Evolutionary conservation across 1,140 invertebrate genomes (phyloP).

Genomic region (Piezodorus guildinii): DNA sequence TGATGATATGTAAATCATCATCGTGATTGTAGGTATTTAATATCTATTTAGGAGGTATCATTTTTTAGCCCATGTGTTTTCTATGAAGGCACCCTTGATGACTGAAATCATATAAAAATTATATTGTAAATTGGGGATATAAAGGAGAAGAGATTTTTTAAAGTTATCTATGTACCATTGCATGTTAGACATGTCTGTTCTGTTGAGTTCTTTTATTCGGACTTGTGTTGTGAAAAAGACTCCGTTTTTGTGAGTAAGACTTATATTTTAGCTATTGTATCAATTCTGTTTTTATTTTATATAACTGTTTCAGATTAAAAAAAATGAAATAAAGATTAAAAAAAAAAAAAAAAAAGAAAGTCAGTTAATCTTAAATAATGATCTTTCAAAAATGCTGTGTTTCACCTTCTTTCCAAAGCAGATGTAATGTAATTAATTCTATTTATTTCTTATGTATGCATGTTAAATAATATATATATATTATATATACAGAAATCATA

Average conservation of each 20-base stretch:
- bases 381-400: conserved; percentile 1
- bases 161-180: conserved; percentile 20
- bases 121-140: conserved; percentile 13
- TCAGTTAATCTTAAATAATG: conserved; percentile 4
- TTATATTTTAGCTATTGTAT: conserved; percentile 18
- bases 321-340: not conserved
- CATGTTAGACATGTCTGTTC: conserved; percentile 32
- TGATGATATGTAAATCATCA: conserved; percentile 14
- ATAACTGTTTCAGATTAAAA: conserved; percentile 4
- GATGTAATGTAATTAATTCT: not conserved
- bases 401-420: conserved; percentile 2
- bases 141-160: conserved; percentile 12
- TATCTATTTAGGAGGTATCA: conserved; percentile 15
- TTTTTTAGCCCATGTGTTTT: conserved; percentile 16
- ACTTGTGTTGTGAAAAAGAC: conserved; percentile 24
- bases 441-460: not conserved
- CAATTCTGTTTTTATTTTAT: conserved; percentile 19
- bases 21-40: conserved; percentile 14
- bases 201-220: conserved; percentile 30
- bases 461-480: not conserved
- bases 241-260: conserved; percentile 24
- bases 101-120: conserved; percentile 15
- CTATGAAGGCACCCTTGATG: conserved; percentile 18
- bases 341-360: not conserved
- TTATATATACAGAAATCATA: conserved; percentile 17